Evolutionary conservation across 2,797 vertebrate genomes (phyloP).

Genomic region (Taeniopygia guttata): DNA sequence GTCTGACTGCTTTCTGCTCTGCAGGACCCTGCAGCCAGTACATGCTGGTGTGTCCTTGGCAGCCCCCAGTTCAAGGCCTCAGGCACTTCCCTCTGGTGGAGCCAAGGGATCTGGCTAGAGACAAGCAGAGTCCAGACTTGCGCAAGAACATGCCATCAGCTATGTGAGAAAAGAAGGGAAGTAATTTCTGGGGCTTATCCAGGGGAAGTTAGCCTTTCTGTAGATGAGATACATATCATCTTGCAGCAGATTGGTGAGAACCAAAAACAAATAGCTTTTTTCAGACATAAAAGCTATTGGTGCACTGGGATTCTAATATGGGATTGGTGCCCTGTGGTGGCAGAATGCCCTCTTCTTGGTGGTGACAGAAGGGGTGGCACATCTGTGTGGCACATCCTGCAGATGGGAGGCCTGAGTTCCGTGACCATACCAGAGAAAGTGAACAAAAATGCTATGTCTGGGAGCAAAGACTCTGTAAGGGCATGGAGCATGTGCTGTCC

Average conservation of each 20-base stretch:
- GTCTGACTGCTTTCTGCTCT: not conserved
- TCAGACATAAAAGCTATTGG: not conserved
- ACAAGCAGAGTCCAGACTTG: not conserved
- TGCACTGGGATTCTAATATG: not conserved
- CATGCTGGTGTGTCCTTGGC: rapidly evolving
- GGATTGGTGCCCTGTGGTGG: not conserved
- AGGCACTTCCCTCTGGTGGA: not conserved
- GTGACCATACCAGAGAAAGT: not conserved
- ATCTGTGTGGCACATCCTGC: not conserved
- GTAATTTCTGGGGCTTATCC: not conserved
- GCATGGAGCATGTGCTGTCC: rapidly evolving
- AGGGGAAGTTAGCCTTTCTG: not conserved
- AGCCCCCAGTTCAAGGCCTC: not conserved
- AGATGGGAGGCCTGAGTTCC: not conserved
- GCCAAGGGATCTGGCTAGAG: not conserved
- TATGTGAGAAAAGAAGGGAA: not conserved
- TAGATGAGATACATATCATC: not conserved
- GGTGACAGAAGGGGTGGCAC: not conserved
- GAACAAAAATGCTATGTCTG: not conserved
- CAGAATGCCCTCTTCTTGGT: not conserved
- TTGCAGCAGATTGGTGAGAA: not conserved
- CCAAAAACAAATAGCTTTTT: not conserved
- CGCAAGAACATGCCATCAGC: not conserved
- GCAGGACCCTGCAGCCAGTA: not conserved
- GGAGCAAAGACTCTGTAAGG: not conserved